Conservation (phyloP, 2,797 vertebrate genomes). For the Protonibea diacanthus region DNA sequence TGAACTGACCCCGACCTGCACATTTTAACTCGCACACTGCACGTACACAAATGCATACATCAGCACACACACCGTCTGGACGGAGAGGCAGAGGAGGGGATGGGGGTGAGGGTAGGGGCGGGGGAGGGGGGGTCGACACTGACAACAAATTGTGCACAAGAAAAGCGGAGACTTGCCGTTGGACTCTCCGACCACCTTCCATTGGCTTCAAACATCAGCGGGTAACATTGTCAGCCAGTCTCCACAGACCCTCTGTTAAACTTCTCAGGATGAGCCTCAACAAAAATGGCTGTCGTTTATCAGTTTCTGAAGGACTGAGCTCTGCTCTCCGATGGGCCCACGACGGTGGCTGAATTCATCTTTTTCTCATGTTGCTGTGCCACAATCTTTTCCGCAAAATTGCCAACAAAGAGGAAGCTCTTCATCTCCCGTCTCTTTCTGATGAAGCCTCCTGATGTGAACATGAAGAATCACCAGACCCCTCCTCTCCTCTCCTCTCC, state of each 20-base stretch:
- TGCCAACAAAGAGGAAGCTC: constrained; percentile 32
- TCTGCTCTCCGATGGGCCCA: constrained; percentile 20
- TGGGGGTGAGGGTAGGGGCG: not conserved
- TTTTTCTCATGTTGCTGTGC: constrained; percentile 39
- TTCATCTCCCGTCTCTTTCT: not conserved
- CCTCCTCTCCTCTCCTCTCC: not conserved
- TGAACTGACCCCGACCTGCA: constrained; percentile 88
- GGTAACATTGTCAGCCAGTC: constrained; percentile 1
- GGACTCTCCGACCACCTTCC: constrained; percentile 26
- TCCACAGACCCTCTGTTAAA: constrained; percentile 31
- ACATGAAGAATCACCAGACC: not conserved
- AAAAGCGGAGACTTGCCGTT: constrained; percentile 23
- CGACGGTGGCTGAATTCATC: constrained; percentile 6
- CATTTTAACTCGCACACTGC: not conserved
- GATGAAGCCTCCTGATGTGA: not conserved
- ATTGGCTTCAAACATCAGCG: constrained; percentile 38
- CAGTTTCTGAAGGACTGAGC: constrained; percentile 39
- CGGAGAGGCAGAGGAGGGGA: constrained; percentile 26
- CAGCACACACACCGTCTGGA: constrained; percentile 31
- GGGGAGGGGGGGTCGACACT: not conserved
- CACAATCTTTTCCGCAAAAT: constrained; percentile 37
- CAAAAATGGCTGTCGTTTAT: constrained; percentile 22
- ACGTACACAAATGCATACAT: constrained; percentile 34
- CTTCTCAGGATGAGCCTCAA: constrained; percentile 60
- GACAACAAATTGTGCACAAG: not conserved